Evolutionary conservation across 2,888 invertebrate species (phyloP), one percentile per base, ranked within the genome.

Genomic region (Cremastobaeus sp.): DNA sequence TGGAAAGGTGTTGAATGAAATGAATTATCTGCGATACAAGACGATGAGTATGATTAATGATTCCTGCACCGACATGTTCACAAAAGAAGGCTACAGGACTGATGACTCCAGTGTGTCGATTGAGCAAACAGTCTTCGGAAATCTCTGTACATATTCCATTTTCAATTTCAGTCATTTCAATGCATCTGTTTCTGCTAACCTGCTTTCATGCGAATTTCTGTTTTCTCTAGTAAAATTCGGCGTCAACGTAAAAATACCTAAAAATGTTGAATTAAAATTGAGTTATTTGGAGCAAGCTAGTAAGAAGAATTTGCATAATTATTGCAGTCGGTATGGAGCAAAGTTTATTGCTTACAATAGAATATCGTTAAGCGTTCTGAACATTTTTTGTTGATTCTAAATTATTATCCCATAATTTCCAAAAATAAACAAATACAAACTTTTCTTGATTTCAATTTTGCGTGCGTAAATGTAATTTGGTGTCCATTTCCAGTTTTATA

Each of bases 251-350:
- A 78, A 80, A 45, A 78, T 83, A 76, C 83, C 82, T 2, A 84
- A 79, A 47, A 82, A 84, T 9, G 80, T 80, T n/a, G 60, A 81
- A 54, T 77, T 85, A 0, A 94, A 94, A 77, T 94, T 95, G 91
- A 94, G 95, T 2, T 96, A 95, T 84, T 95, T 95, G 47, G 95
- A 96, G 82, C 95, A 96, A 82, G 94, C 95, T 0, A 93, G 92
- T 80, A 96, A 96, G 83, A 90, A 94, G 74, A 92, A 93, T 78
- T 94, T 94, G 84, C 96, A 96, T 83, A 91, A 92, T 83, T 89
- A 95, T 72, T 89, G 96, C 1, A 92, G 95, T 30, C 91, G 94
- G 96, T 96, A 43, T 45, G n/a, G n/a, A n/a, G n/a, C n/a, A n/a
- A n/a, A n/a, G n/a, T n/a, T n/a, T n/a, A n/a, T n/a, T n/a, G n/a